phyloP scores from a whole-genome alignment of 2,113 vertebrate genomes.

The Zonotrichia leucophrys region DNA sequence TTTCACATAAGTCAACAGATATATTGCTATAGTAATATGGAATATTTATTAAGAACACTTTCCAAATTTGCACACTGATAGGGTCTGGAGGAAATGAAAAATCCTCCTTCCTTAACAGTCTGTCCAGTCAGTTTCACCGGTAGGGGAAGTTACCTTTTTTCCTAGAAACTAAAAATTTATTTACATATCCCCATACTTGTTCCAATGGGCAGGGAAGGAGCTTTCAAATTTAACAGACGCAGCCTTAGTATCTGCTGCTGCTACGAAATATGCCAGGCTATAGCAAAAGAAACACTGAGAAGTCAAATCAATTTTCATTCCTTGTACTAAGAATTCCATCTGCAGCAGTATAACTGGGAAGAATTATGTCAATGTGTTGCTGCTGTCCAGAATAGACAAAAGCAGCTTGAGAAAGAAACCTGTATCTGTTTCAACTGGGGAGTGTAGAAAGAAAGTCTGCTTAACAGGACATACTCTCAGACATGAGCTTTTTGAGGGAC shows the following conservation, averaged over 20 bases:
- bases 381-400: background rate
- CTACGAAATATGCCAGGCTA: background rate
- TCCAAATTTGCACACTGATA: background rate
- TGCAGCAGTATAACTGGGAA: background rate
- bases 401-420: background rate
- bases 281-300: background rate
- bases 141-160: background rate
- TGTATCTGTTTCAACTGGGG: background rate
- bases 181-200: background rate
- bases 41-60: conserved; percentile 5
- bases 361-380: background rate
- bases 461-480: background rate
- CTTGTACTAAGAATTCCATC: background rate
- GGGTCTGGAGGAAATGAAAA: background rate
- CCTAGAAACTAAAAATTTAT: background rate
- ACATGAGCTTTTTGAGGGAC: background rate
- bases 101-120: background rate
- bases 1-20: background rate
- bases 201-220: background rate
- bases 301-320: background rate
- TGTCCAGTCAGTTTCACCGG: background rate
- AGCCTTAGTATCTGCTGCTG: background rate
- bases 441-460: background rate
- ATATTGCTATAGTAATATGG: background rate
- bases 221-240: background rate